A percentile compares a stretch with the other conserved stretches of the same genome.
phyloP scores from a whole-genome alignment of 1,140 invertebrate genomes.

The Lethrus apterus region DNA sequence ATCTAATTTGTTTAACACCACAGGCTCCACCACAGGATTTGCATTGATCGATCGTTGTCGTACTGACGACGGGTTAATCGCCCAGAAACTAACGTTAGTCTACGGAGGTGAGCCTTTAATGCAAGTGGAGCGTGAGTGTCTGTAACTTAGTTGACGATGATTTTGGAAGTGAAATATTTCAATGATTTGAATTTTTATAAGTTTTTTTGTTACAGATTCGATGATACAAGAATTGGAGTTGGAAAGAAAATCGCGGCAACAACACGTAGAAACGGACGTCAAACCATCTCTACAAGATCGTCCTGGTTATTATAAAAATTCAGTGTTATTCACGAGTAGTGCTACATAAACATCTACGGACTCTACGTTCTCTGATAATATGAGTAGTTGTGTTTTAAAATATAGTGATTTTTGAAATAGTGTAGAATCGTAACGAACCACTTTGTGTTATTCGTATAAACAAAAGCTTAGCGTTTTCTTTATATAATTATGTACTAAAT shows the following conservation, averaged over 20 bases:
- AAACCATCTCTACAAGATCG: slow-evolving; percentile 77
- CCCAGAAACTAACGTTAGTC: no score
- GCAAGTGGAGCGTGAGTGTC: not conserved
- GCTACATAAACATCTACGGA: slow-evolving; percentile 59
- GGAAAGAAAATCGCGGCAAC: slow-evolving; percentile 74
- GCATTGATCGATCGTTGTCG: not conserved
- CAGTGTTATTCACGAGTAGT: slow-evolving; percentile 69
- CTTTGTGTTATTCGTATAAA: not conserved
- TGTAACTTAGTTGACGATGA: no score
- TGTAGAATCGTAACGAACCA: not conserved
- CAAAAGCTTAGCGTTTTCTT: not conserved
- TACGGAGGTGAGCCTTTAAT: no score
- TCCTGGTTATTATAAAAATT: slow-evolving; percentile 76
- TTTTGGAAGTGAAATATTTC: not conserved
- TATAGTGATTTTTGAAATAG: slow-evolving; percentile 2
- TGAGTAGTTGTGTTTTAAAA: not conserved
- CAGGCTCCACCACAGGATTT: not conserved
- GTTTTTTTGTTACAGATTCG: slow-evolving; percentile 57
- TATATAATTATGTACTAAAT: no score
- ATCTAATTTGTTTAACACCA: not conserved
- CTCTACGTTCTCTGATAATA: not conserved
- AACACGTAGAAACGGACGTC: slow-evolving; percentile 69
- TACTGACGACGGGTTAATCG: no score
- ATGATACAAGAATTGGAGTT: slow-evolving; percentile 77
- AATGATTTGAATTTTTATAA: not conserved